Evolutionary conservation across 2,113 vertebrate genomes (phyloP), one percentile per base, ranked within the genome.

Genomic region (Cromileptes altivelis): DNA sequence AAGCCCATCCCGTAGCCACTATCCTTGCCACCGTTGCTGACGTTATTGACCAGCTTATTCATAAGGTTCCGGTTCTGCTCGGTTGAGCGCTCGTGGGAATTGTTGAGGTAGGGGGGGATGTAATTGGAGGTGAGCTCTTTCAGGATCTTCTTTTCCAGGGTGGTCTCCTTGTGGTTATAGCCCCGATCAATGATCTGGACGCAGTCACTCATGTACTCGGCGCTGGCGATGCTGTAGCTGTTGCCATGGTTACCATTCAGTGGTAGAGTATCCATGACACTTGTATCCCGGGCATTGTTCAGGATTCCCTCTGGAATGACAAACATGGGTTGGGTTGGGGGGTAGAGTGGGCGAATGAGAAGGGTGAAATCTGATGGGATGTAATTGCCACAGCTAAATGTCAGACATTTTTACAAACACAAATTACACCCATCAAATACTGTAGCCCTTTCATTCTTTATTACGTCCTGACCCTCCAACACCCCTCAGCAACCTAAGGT

Each of bases 261-360:
- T 98, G 98, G 98, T 99, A 99, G 98, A 99, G 98, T 99, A 99
- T 99, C 98, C 98, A 98, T 99, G 97, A 98, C 97, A 99, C 97
- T 99, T 99, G 98, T 97, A 98, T 99, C 98, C 97, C 98, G 98
- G 97, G 98, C 98, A 99, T 99, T 99, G 98, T 99, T 99, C 98
- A 99, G 97, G 95, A 99, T 97, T 97, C 97, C 98, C 98, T 99
- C 98, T 99, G 98, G 78, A 93, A 92, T 61, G 85, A 94, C 25
- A 94, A 62, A 91, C 56, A 89, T 17, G 84, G 82, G 60, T 74
- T 40, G 83, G 84, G 75, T 75, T 21, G 69, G 78, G 77, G 90
- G 71, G 57, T 15, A 84, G 78, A 86, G 75, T 27, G 55, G 80
- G 52, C 37, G 58, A 79, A 70, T 84, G 80, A 82, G 70, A 85